Conservation (phyloP, 2,888 invertebrate species). For the Danaus chrysippus region DNA sequence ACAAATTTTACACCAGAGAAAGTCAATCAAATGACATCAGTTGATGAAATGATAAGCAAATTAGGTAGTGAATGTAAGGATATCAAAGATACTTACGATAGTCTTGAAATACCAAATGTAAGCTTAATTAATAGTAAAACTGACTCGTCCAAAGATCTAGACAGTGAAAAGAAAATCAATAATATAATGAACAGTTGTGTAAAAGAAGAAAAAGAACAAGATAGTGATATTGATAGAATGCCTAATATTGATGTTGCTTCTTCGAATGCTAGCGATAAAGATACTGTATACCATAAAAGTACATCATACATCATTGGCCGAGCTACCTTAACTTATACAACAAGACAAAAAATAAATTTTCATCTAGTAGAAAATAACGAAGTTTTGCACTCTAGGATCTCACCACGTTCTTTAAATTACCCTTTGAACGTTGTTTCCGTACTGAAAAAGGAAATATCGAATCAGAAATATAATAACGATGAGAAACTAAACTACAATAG, state of each 20-base stretch:
- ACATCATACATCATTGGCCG: slow-evolving; percentile 59
- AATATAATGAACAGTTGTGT: slow-evolving; percentile 25
- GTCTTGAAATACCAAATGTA: slow-evolving; percentile 68
- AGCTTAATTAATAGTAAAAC: slow-evolving; percentile 57
- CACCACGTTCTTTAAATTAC: slow-evolving; percentile 54
- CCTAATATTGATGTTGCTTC: slow-evolving; percentile 42
- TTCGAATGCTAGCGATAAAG: slow-evolving; percentile 38
- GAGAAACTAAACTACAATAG: slow-evolving; percentile 12
- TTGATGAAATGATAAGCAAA: slow-evolving; percentile 38
- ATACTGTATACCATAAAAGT: slow-evolving; percentile 41
- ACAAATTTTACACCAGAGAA: slow-evolving; percentile 43
- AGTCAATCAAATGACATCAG: slow-evolving; percentile 47
- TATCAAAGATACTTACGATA: slow-evolving; percentile 51
- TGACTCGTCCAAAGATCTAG: slow-evolving; percentile 44
- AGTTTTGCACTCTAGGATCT: slow-evolving; percentile 35
- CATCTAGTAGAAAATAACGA: slow-evolving; percentile 56
- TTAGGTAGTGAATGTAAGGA: slow-evolving; percentile 42
- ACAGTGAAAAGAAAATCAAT: slow-evolving; percentile 41
- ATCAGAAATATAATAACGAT: slow-evolving; percentile 20
- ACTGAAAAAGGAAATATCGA: slow-evolving; percentile 49
- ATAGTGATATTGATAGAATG: slow-evolving; percentile 44
- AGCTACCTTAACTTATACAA: slow-evolving; percentile 66
- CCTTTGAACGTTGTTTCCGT: slow-evolving; percentile 66
- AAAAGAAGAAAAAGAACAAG: too few species aligned
- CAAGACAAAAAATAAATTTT: slow-evolving; percentile 63